Base-by-base conservation (phyloP, 1,140 invertebrate genomes). In the Ditylenchus dipsaci region DNA sequence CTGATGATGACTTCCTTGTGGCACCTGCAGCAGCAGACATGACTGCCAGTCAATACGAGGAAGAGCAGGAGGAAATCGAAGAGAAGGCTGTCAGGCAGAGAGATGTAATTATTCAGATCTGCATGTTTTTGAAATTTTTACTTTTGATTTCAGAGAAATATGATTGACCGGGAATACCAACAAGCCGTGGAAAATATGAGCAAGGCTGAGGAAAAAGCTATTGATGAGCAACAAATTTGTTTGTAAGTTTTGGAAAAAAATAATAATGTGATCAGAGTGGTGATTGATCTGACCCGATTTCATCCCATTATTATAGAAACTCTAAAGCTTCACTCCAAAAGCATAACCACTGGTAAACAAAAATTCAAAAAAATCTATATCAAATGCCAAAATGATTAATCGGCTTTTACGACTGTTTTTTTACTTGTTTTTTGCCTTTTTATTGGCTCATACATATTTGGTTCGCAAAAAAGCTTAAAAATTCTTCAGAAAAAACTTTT, bases 1-100 rank as follows among this genome's bases (percentile, higher is more conserved):
- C 33, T 11, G 71, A 76, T 26, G 71, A 72, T 15, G 71, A 76
- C 47, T 62, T 76, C 9, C 47, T 75, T 33, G 23, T 68, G 19
- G 57, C 65, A 26, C 63, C 66, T 23, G 43, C 15, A 53, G 49
- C 49, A 26, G n/a, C 15, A 8, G 15, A 8, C 49, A 53, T 21
- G n/a, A 26, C 23, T 19, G 49, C 3, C 3, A 21, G n/a, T 26
- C n/a, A 29, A 11, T 27, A 69, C 21, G 67, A 73, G 29, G 57
- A 68, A 26, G 47, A 63, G n/a, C 19, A n/a, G 13, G 70, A 72
- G 17, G 69, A 71, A 17, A 67, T 70, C 15, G 68, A 69, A 64
- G 65, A 69, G 9, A 30, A 58, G 21, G 68, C 29, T 45, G n/a
- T 21, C 3, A 3, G n/a, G 59, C 29, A 30, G 59, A 30, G n/a